Percentiles rank a stretch among this genome's conserved stretches.
Evolutionary conservation across 2,797 vertebrate genomes (phyloP).

Genomic region (Alca torda): DNA sequence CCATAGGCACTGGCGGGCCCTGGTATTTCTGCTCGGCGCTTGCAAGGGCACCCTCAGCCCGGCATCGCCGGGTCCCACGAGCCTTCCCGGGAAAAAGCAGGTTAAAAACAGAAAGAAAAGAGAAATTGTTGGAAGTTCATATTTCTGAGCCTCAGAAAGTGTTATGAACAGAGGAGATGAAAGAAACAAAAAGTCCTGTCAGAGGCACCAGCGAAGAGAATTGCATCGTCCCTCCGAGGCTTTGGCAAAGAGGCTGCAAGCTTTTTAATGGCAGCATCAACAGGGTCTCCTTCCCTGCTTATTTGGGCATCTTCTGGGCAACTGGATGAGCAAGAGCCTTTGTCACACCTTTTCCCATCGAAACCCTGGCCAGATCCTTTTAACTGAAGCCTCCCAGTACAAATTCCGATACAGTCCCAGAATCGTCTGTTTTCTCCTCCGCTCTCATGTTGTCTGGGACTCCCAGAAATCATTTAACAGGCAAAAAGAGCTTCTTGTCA

Average conservation of each 20-base stretch:
- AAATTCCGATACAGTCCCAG: neutral
- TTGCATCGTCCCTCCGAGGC: neutral
- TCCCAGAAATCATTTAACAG: neutral
- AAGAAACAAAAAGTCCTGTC: neutral
- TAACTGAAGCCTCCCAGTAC: neutral
- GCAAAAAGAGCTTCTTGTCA: neutral
- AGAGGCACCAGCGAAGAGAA: neutral
- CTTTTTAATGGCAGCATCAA: neutral
- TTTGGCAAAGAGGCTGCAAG: neutral
- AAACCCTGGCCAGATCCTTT: neutral
- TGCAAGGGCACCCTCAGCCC: neutral
- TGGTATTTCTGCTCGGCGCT: neutral
- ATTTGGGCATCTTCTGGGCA: neutral
- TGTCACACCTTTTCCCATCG: neutral
- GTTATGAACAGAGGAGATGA: neutral
- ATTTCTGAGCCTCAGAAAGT: neutral
- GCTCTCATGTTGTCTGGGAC: neutral
- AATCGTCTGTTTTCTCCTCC: neutral
- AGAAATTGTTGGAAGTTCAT: neutral
- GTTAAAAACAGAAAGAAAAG: neutral
- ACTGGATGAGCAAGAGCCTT: neutral
- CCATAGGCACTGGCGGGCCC: no score
- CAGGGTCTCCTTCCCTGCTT: no score
- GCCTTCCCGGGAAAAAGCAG: neutral
- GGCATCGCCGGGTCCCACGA: rapidly evolving